Evolutionary conservation across 2,888 invertebrate genomes (phyloP).

Genomic region (Piscicola geometra): DNA sequence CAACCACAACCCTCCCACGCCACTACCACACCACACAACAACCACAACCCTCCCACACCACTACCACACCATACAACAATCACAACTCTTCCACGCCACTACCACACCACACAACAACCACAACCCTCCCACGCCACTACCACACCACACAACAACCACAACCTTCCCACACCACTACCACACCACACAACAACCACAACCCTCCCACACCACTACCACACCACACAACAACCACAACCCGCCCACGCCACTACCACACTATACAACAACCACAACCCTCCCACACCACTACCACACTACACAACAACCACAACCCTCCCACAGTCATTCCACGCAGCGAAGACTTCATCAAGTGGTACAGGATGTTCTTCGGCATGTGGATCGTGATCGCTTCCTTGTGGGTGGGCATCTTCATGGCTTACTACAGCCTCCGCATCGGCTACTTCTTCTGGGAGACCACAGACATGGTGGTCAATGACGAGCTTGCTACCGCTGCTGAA

Average conservation of each 20-base stretch:
- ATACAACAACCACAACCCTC: too few relatives aligned
- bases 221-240: too few relatives aligned
- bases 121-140: slow-evolving; percentile 9
- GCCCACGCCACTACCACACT: background rate
- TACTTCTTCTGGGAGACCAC: slow-evolving; percentile 20
- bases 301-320: too few relatives aligned
- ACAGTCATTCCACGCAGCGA: slow-evolving; percentile 7
- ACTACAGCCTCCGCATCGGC: background rate
- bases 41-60: background rate
- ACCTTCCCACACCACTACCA: background rate
- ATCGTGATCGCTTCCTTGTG: slow-evolving; percentile 23
- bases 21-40: too few relatives aligned
- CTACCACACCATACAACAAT: too few relatives aligned
- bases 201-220: slow-evolving; percentile 5
- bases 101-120: background rate
- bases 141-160: too few relatives aligned
- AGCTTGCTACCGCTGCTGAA: slow-evolving; percentile 8
- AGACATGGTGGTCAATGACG: slow-evolving; percentile 14
- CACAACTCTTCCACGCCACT: too few relatives aligned
- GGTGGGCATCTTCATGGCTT: slow-evolving; percentile 1
- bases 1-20: too few relatives aligned
- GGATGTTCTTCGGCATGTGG: slow-evolving; percentile 28
- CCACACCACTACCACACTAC: slow-evolving; percentile 2
- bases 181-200: too few relatives aligned
- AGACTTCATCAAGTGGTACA: slow-evolving; percentile 30